phyloP scores from a whole-genome alignment of 2,888 invertebrate species.

The Amorpha juglandis region DNA sequence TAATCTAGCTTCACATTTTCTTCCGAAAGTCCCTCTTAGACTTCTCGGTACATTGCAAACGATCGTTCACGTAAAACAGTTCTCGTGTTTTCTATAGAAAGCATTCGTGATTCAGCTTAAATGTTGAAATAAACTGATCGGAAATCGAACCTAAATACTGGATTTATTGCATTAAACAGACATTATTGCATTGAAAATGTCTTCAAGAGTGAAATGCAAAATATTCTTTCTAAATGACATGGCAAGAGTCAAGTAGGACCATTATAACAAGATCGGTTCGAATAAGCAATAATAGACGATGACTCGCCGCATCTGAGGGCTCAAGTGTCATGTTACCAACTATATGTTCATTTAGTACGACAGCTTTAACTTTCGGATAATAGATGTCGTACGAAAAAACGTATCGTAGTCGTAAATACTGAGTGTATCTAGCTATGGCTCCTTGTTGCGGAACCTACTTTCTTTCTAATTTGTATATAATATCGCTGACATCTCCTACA shows the following conservation, averaged over 20 bases:
- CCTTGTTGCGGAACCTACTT: slow-evolving; percentile 26
- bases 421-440: not conserved
- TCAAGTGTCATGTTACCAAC: slow-evolving; percentile 55
- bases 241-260: slow-evolving; percentile 49
- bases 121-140: slow-evolving; percentile 64
- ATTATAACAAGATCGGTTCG: slow-evolving; percentile 52
- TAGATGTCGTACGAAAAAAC: slow-evolving; percentile 23
- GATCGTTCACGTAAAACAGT: slow-evolving; percentile 77
- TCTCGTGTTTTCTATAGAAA: slow-evolving; percentile 73
- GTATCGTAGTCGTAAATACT: not conserved
- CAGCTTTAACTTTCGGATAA: slow-evolving; percentile 41
- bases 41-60: slow-evolving; percentile 58
- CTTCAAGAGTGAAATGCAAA: slow-evolving; percentile 29
- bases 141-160: slow-evolving; percentile 53
- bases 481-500: slow-evolving; percentile 20
- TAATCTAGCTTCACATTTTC: slow-evolving; percentile 43
- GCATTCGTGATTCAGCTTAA: slow-evolving; percentile 66
- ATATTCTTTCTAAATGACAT: slow-evolving; percentile 49
- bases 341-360: slow-evolving; percentile 58
- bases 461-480: slow-evolving; percentile 26
- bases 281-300: slow-evolving; percentile 61
- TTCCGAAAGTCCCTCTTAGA: slow-evolving; percentile 31
- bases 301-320: slow-evolving; percentile 53
- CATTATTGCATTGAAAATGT: slow-evolving; percentile 33
- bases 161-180: slow-evolving; percentile 47